phyloP scores from a whole-genome alignment of 2,888 invertebrate genomes.

The Coenonympha glycerion region DNA sequence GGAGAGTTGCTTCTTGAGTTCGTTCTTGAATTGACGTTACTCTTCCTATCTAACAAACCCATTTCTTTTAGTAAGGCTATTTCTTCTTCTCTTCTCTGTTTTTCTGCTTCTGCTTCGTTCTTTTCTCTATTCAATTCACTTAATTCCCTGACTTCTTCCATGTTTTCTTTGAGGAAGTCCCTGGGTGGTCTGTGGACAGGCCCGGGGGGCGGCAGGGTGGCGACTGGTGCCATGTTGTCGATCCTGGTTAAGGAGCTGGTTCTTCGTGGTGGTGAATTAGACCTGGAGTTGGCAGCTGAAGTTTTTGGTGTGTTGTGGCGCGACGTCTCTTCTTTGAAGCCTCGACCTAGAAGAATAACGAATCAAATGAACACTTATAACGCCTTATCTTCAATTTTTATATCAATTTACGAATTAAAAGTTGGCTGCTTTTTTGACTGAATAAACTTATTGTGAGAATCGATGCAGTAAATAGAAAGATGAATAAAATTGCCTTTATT shows the following conservation, averaged over 20 bases:
- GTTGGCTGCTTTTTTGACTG: no score
- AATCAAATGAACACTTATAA: no score
- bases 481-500: no score
- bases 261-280: conserved; percentile 62
- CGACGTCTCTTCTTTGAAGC: conserved; percentile 71
- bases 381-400: no score
- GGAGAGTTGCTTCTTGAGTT: conserved; percentile 64
- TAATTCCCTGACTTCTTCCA: conserved; percentile 64
- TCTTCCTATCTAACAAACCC: conserved; percentile 59
- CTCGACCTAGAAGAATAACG: conserved; percentile 53
- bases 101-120: conserved; percentile 65
- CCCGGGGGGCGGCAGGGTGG: conserved; percentile 49
- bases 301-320: conserved; percentile 73
- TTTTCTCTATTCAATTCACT: conserved; percentile 70
- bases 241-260: conserved; percentile 59
- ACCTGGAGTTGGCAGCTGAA: conserved; percentile 61
- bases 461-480: no score
- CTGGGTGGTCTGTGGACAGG: conserved; percentile 54
- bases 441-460: no score
- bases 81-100: conserved; percentile 61
- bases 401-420: no score
- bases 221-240: conserved; percentile 64
- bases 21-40: conserved; percentile 42
- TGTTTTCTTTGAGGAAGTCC: conserved; percentile 69
- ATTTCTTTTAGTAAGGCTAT: conserved; percentile 66